Evolutionary conservation across 30 jellyfish, hydroid and myxozoan species (phyloP).

Genomic region (Morbakka virulenta): DNA sequence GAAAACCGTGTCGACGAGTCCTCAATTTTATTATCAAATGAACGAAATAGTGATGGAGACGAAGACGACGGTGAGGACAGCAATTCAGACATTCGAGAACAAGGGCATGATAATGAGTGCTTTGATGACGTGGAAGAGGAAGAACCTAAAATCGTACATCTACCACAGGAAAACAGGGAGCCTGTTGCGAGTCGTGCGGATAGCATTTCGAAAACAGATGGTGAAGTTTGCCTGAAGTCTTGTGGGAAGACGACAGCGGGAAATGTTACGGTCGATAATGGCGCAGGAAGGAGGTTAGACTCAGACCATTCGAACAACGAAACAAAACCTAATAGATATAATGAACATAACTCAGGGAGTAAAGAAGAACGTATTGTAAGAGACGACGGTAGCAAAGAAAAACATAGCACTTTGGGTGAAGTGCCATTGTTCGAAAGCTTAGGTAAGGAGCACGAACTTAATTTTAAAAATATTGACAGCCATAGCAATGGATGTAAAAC

Average conservation of each 20-base stretch:
- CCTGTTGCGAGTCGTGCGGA: slow-evolving; percentile 47
- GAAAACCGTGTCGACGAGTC: slow-evolving; percentile 69
- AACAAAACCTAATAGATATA: background rate
- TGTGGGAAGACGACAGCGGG: slow-evolving; percentile 78
- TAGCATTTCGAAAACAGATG: slow-evolving; percentile 55
- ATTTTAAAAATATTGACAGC: background rate
- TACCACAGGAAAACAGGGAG: slow-evolving; percentile 73
- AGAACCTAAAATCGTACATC: slow-evolving; percentile 75
- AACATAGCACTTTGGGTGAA: background rate
- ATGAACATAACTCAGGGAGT: background rate
- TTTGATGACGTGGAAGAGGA: slow-evolving; percentile 93
- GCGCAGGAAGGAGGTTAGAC: background rate
- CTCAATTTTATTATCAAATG: background rate
- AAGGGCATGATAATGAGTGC: slow-evolving; percentile 62
- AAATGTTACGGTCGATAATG: slow-evolving; percentile 57
- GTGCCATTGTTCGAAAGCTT: background rate
- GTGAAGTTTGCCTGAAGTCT: slow-evolving; percentile 54
- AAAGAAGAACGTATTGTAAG: background rate
- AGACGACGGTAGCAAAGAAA: background rate
- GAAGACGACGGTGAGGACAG: slow-evolving; percentile 48
- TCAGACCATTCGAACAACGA: background rate
- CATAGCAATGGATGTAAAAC: background rate
- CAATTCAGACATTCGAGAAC: slow-evolving; percentile 4
- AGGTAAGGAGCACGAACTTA: background rate
- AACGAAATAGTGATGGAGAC: slow-evolving; percentile 42